Percentiles rank a stretch among this genome's conserved stretches.
phyloP scores from a whole-genome alignment of 2,888 invertebrate genomes.

The Neoaliturus tenellus region DNA sequence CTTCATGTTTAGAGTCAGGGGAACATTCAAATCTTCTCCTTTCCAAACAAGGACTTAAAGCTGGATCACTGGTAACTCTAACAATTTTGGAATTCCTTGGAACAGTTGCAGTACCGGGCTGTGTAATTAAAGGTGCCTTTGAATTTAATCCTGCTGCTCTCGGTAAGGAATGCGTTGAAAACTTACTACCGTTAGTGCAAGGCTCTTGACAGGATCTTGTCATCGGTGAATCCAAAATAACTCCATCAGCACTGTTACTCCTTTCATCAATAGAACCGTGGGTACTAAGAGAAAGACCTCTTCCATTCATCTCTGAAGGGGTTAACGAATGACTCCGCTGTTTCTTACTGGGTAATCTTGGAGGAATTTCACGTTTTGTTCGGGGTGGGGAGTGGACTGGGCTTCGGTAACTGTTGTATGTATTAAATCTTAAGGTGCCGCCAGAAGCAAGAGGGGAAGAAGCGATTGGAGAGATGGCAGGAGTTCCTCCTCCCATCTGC shows the following conservation, averaged over 20 bases:
- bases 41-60: slow-evolving; percentile 77
- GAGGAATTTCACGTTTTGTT: slow-evolving; percentile 71
- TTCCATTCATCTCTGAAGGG: slow-evolving; percentile 76
- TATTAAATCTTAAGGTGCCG: slow-evolving; percentile 67
- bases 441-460: slow-evolving; percentile 65
- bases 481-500: slow-evolving; percentile 70
- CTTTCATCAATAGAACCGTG: slow-evolving; percentile 73
- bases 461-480: slow-evolving; percentile 65
- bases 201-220: slow-evolving; percentile 53
- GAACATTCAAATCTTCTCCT: slow-evolving; percentile 73
- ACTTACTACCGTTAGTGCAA: slow-evolving; percentile 71
- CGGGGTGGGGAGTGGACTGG: slow-evolving; percentile 78
- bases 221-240: slow-evolving; percentile 74
- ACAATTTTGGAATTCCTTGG: slow-evolving; percentile 72
- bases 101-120: slow-evolving; percentile 70
- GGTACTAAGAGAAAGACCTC: slow-evolving; percentile 63
- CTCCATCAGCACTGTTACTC: slow-evolving; percentile 83
- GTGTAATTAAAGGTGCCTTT: slow-evolving; percentile 52
- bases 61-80: slow-evolving; percentile 78
- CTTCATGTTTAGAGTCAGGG: slow-evolving; percentile 67
- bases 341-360: slow-evolving; percentile 74
- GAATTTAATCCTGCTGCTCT: slow-evolving; percentile 74
- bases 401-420: slow-evolving; percentile 71
- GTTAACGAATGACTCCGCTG: slow-evolving; percentile 89
- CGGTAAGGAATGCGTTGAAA: slow-evolving; percentile 78